Conservation (phyloP, 2,797 vertebrate species). For the Fistularia tabacaria region DNA sequence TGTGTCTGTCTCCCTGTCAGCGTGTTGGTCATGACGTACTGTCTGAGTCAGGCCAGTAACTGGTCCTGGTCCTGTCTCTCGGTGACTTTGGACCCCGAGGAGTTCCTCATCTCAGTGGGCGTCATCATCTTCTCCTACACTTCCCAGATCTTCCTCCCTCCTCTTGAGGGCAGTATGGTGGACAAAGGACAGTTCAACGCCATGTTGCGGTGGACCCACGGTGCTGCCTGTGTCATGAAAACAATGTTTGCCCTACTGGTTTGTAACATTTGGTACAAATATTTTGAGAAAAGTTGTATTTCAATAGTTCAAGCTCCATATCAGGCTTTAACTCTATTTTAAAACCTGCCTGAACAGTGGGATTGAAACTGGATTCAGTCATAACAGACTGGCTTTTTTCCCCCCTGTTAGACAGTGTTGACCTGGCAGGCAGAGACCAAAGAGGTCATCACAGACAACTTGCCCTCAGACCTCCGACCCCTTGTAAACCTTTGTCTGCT, state of each 20-base stretch:
- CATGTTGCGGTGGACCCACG: conserved; percentile 79
- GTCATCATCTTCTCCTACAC: conserved; percentile 88
- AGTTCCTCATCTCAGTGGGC: conserved; percentile 78
- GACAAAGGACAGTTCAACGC: conserved; percentile 67
- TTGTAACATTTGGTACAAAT: conserved; percentile 5
- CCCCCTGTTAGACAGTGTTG: conserved; percentile 56
- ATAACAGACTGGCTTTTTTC: conserved; percentile 46
- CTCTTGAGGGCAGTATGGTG: conserved; percentile 79
- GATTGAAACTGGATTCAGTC: background rate
- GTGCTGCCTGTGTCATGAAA: conserved; percentile 78
- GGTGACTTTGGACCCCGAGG: conserved; percentile 71
- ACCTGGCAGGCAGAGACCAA: conserved; percentile 79
- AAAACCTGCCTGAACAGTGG: too few relatives aligned
- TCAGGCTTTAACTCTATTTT: too few relatives aligned
- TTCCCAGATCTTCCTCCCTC: conserved; percentile 82
- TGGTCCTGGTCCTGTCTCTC: conserved; percentile 76
- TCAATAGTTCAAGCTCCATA: too few relatives aligned
- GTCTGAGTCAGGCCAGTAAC: conserved; percentile 67
- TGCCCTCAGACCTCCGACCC: conserved; percentile 73
- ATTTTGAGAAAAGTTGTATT: too few relatives aligned
- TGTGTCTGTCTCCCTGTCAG: conserved; percentile 25
- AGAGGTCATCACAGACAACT: conserved; percentile 82
- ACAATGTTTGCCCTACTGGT: conserved; percentile 75
- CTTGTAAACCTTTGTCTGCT: conserved; percentile 78
- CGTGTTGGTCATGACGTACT: conserved; percentile 73